These are phyloP conservation scores for Protosalanx chinensis DNA, from an alignment of 2,797 vertebrate genomes.

Conservation along the genomic window DNA sequence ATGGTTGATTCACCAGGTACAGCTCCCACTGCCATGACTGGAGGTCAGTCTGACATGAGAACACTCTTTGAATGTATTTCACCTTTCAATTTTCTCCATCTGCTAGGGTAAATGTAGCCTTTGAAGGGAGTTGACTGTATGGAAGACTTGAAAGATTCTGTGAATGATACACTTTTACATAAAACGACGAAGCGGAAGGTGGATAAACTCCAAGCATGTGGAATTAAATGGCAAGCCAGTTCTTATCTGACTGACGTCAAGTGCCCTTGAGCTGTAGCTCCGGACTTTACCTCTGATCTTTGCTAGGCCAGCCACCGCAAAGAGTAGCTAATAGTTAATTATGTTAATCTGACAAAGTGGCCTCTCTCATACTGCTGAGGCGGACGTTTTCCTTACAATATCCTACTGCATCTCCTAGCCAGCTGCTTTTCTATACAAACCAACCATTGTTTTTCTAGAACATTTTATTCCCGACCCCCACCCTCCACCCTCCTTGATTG, in stretches of 20 bases:
- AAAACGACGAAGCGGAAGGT: not conserved
- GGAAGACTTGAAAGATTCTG: conserved; percentile 1
- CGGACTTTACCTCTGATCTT: conserved; percentile 11
- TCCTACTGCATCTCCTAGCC: conserved; percentile 41
- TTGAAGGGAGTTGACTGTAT: conserved; percentile 11
- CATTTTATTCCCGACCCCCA: conserved; percentile 27
- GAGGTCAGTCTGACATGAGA: conserved; percentile 6
- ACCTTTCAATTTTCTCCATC: conserved; percentile 26
- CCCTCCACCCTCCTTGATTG: conserved; percentile 48
- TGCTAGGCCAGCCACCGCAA: not conserved
- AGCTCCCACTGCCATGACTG: not conserved
- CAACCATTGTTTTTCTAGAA: conserved; percentile 22
- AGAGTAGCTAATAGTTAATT: conserved; percentile 29
- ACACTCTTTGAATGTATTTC: conserved; percentile 13
- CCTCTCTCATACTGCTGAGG: conserved; percentile 11
- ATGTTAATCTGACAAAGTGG: conserved; percentile 36
- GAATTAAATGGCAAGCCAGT: not conserved
- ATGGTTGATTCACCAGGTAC: not conserved
- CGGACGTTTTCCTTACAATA: conserved; percentile 25
- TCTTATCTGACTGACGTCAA: conserved; percentile 22
- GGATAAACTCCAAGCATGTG: not conserved
- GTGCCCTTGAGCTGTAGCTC: conserved; percentile 17
- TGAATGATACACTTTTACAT: not conserved
- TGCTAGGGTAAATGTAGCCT: conserved; percentile 17
- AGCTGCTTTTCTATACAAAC: conserved; percentile 54